Percentiles rank a stretch among this genome's conserved stretches.
Evolutionary conservation across 2,113 vertebrate genomes (phyloP).

Genomic region (Cromileptes altivelis): DNA sequence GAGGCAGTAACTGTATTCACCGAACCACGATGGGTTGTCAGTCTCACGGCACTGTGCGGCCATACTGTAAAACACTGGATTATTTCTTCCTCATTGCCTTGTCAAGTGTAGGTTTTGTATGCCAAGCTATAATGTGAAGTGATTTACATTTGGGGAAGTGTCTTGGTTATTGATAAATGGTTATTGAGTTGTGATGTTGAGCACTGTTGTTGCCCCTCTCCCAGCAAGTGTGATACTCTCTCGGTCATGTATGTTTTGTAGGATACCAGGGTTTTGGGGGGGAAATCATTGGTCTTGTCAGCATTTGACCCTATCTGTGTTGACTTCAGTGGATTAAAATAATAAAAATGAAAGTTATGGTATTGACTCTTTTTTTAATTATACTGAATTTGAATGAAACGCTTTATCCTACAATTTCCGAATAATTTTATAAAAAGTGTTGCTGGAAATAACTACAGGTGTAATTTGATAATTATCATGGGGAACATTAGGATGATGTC

Average conservation of each 20-base stretch:
- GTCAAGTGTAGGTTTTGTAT: constrained; percentile 72
- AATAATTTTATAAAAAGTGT: background rate
- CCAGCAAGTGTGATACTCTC: constrained; percentile 74
- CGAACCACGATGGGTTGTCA: constrained; percentile 17
- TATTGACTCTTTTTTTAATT: background rate
- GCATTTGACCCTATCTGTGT: constrained; percentile 79
- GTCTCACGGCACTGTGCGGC: constrained; percentile 21
- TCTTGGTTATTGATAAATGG: constrained; percentile 53
- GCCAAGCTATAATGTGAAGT: constrained; percentile 76
- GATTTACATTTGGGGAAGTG: constrained; percentile 67
- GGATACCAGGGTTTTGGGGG: constrained; percentile 61
- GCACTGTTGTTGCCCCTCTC: constrained; percentile 71
- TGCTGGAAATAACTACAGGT: background rate
- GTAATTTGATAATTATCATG: background rate
- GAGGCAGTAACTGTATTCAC: constrained; percentile 40
- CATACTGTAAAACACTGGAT: constrained; percentile 49
- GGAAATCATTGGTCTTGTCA: constrained; percentile 67
- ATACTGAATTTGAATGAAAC: background rate
- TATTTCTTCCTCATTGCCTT: constrained; percentile 67
- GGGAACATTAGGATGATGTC: background rate
- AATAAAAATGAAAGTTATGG: constrained; percentile 56
- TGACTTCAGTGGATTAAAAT: constrained; percentile 83
- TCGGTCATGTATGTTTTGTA: constrained; percentile 79
- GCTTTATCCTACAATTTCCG: background rate
- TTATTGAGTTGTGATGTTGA: constrained; percentile 72